Percentiles rank a stretch among this genome's conserved stretches.
These are phyloP conservation scores for Boulengeromyrus knoepffleri DNA, from an alignment of 2,113 vertebrate genomes.

Conservation along the genomic window DNA sequence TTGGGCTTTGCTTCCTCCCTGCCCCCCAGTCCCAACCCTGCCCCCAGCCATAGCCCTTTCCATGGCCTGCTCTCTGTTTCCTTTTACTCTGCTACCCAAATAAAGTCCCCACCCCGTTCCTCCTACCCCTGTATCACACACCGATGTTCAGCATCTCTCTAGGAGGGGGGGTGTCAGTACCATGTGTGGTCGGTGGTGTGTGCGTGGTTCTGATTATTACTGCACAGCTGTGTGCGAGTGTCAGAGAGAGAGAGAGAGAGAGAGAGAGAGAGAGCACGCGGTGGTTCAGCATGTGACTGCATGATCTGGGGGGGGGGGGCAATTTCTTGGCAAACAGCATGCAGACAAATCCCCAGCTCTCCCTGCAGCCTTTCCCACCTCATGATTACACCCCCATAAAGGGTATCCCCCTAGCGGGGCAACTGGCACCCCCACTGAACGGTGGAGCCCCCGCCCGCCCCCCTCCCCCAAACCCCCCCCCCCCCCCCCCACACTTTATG, in stretches of 20 bases:
- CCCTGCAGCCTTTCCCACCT: conserved; percentile 36
- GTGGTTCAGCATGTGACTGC: background rate
- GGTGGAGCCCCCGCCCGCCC: background rate
- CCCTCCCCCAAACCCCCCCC: background rate
- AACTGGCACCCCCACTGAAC: conserved; percentile 20
- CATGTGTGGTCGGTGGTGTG: background rate
- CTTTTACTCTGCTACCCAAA: background rate
- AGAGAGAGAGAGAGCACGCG: background rate
- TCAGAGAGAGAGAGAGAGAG: background rate
- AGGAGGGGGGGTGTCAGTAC: background rate
- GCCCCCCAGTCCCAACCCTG: background rate
- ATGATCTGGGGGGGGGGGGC: background rate
- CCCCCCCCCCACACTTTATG: too few species aligned
- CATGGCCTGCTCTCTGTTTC: background rate
- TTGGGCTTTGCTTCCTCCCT: background rate
- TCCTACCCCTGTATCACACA: background rate
- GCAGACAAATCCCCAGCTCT: background rate
- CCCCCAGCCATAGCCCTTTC: background rate
- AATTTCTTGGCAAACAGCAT: background rate
- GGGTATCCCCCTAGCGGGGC: conserved; percentile 39
- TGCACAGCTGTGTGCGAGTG: background rate
- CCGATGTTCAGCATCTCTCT: background rate
- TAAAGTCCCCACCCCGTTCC: background rate
- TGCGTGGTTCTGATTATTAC: background rate
- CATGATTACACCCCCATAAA: conserved; percentile 44